Percentiles rank a stretch among this genome's conserved stretches.
Conservation (phyloP, 2,797 vertebrate genomes). For the Sciaenops ocellatus region DNA sequence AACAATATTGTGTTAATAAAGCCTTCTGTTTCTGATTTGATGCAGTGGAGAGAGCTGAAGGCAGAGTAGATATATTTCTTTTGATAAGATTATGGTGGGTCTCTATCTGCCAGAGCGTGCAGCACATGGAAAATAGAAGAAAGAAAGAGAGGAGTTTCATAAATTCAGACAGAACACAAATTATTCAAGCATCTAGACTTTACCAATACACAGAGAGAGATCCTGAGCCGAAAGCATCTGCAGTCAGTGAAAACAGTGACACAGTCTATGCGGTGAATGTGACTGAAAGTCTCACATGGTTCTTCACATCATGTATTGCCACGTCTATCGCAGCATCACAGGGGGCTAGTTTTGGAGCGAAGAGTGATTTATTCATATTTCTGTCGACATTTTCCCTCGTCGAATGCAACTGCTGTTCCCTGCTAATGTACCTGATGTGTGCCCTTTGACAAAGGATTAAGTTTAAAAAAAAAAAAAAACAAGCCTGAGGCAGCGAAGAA, state of each 20-base stretch:
- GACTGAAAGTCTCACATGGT: neutral
- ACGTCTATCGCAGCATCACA: constrained; percentile 24
- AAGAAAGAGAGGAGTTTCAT: neutral
- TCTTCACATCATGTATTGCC: constrained; percentile 3
- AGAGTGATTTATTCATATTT: constrained; percentile 25
- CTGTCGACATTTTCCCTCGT: constrained; percentile 35
- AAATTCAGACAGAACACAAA: constrained; percentile 8
- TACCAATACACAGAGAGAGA: constrained; percentile 1
- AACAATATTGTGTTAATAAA: constrained; percentile 41
- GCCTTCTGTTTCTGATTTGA: constrained; percentile 15
- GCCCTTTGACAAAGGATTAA: constrained; percentile 33
- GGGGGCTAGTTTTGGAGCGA: neutral
- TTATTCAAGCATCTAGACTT: constrained; percentile 13
- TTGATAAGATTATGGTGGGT: constrained; percentile 39
- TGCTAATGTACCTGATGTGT: constrained; percentile 32
- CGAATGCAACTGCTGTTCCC: constrained; percentile 20
- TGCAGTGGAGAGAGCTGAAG: constrained; percentile 20
- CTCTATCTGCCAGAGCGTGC: constrained; percentile 21
- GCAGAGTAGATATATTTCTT: constrained; percentile 24
- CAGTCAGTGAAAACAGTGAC: neutral
- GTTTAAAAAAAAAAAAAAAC: constrained; percentile 15
- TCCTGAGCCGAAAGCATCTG: constrained; percentile 7
- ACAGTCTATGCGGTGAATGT: neutral
- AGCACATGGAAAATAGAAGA: constrained; percentile 7
- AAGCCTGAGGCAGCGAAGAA: constrained; percentile 44